Percentiles rank a stretch among this genome's conserved stretches.
Conservation (phyloP, 2,888 invertebrate species). For the Melinaea menophilus region DNA sequence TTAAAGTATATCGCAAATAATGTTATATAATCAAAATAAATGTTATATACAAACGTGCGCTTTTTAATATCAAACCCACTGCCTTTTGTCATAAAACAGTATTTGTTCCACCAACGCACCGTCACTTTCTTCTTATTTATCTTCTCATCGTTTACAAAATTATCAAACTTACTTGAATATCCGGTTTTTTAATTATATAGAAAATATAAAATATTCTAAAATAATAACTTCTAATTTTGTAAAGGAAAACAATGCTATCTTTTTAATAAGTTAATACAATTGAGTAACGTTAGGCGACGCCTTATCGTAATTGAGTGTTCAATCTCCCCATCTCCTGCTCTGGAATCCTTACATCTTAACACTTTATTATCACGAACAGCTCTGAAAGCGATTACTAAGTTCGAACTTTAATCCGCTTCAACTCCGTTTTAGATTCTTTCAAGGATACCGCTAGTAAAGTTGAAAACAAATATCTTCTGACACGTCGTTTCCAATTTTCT, state of each 20-base stretch:
- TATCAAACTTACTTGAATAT: too few species aligned
- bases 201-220: background rate
- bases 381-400: conserved; percentile 5
- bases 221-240: conserved; percentile 14
- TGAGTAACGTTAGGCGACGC: conserved; percentile 41
- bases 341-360: conserved; percentile 29
- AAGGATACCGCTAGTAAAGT: conserved; percentile 9
- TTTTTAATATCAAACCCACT: too few species aligned
- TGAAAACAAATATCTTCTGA: conserved; percentile 9
- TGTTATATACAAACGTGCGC: too few species aligned
- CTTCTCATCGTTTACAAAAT: too few species aligned
- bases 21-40: too few species aligned
- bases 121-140: too few species aligned
- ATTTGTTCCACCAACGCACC: too few species aligned
- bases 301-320: conserved; percentile 41
- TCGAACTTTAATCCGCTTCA: conserved; percentile 4
- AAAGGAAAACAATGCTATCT: conserved; percentile 31
- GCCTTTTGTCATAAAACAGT: too few species aligned
- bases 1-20: too few species aligned
- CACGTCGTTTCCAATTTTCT: background rate
- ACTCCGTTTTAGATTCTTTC: conserved; percentile 8
- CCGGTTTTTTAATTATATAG: too few species aligned
- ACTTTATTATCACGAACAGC: conserved; percentile 12
- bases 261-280: conserved; percentile 39
- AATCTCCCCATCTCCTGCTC: conserved; percentile 28